A percentile compares a stretch with the other conserved stretches of the same genome.
phyloP scores from a whole-genome alignment of 2,888 invertebrate genomes.

The Caenorhabditis uteleia region DNA sequence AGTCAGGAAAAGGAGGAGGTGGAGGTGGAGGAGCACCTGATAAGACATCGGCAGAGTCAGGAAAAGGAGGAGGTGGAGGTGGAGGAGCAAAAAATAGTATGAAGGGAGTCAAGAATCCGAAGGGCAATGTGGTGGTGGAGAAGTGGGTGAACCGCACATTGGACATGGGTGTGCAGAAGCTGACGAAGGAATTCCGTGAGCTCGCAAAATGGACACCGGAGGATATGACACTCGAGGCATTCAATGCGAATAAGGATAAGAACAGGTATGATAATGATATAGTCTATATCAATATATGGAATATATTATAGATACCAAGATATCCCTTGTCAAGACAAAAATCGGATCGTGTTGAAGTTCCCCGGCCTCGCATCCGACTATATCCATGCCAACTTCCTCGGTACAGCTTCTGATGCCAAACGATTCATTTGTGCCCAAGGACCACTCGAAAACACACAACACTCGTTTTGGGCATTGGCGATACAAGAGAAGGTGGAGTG shows the following conservation, averaged over 20 bases:
- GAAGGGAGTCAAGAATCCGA: conserved; percentile 1
- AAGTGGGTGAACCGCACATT: conserved; percentile 50
- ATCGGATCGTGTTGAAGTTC: conserved; percentile 40
- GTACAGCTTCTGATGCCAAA: conserved; percentile 32
- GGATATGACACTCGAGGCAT: conserved; percentile 47
- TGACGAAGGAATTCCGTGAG: conserved; percentile 49
- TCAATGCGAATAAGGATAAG: conserved; percentile 45
- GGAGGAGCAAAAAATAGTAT: conserved; percentile 2
- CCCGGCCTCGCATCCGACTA: conserved; percentile 40
- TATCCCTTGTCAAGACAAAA: conserved; percentile 51
- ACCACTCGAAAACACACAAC: conserved; percentile 36
- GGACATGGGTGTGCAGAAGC: conserved; percentile 41
- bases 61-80: not conserved
- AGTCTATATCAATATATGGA: conserved; percentile 8
- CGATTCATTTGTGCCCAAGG: conserved; percentile 58
- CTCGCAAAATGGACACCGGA: conserved; percentile 54
- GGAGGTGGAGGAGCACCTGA: conserved; percentile 44
- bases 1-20: conserved; percentile 4
- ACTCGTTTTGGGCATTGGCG: conserved; percentile 43
- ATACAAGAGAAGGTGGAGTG: conserved; percentile 30
- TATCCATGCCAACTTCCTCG: conserved; percentile 55
- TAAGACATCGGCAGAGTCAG: no score
- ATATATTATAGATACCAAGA: conserved; percentile 40
- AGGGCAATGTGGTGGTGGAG: conserved; percentile 10
- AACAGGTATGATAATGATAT: conserved; percentile 32